Percentiles rank a stretch among this genome's conserved stretches.
Conservation (phyloP, 2,888 invertebrate species). For the Caenorhabditis wallacei region DNA sequence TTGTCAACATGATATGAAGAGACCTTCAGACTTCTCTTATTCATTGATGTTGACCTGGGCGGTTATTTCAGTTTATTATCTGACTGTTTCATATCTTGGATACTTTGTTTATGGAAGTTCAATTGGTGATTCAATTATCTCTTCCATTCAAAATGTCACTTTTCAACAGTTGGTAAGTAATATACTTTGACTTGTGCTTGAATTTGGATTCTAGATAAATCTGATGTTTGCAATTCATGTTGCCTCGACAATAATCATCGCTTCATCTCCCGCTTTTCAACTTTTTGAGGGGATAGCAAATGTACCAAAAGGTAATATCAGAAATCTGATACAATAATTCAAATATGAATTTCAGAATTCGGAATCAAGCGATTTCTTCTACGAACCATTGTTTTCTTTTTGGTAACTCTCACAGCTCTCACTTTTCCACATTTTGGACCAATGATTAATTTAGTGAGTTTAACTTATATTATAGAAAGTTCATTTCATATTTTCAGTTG, state of each 20-base stretch:
- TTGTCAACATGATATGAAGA: constrained; percentile 76
- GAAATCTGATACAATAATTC: too few relatives aligned
- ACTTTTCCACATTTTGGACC: constrained; percentile 80
- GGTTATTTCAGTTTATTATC: constrained; percentile 61
- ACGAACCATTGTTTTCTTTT: constrained; percentile 71
- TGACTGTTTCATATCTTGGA: constrained; percentile 55
- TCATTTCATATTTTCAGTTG: too few relatives aligned
- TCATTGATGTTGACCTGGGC: constrained; percentile 67
- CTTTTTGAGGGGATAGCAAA: constrained; percentile 76
- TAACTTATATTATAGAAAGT: not conserved
- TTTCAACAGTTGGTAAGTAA: constrained; percentile 66
- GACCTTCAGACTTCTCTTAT: constrained; percentile 69
- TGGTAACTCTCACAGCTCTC: constrained; percentile 73
- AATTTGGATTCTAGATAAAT: constrained; percentile 57
- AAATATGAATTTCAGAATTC: constrained; percentile 60
- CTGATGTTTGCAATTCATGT: constrained; percentile 82
- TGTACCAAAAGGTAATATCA: constrained; percentile 76
- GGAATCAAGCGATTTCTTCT: constrained; percentile 71
- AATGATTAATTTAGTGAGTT: constrained; percentile 67
- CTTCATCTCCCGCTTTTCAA: constrained; percentile 79
- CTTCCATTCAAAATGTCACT: constrained; percentile 64
- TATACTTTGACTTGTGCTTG: not conserved
- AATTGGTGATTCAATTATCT: constrained; percentile 65
- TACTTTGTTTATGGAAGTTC: constrained; percentile 64
- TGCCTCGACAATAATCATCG: constrained; percentile 78